These are phyloP conservation scores for Oenanthe oenanthe DNA, from an alignment of 2,113 vertebrate species.

Conservation along the genomic window DNA sequence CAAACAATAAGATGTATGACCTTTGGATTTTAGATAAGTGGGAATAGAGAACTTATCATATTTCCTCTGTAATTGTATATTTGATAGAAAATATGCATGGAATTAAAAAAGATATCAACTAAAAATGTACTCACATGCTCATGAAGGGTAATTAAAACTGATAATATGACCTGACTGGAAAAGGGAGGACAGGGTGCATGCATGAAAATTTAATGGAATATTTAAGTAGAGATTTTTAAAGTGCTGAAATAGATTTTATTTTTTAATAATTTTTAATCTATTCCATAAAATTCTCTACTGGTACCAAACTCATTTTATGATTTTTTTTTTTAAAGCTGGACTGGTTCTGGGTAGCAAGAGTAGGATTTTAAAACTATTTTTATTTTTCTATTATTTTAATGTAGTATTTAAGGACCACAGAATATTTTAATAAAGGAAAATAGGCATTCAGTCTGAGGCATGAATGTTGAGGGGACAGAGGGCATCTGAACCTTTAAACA, in stretches of 20 bases:
- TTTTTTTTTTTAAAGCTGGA: not conserved
- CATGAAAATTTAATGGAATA: slow-evolving; percentile 3
- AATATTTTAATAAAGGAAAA: not conserved
- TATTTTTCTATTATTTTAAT: not conserved
- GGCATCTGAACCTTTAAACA: not conserved
- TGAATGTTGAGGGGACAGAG: not conserved
- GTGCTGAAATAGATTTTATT: not conserved
- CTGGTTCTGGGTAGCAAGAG: not conserved
- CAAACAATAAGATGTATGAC: not conserved
- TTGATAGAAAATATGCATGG: not conserved
- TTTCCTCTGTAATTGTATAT: not conserved
- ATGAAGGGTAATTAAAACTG: slow-evolving; percentile 20
- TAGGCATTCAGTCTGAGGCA: not conserved
- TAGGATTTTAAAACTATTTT: not conserved
- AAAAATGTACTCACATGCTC: not conserved
- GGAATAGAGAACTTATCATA: not conserved
- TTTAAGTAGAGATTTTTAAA: not conserved
- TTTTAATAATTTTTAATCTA: not conserved
- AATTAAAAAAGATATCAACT: not conserved
- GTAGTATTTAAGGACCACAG: not conserved
- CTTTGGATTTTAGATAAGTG: not conserved
- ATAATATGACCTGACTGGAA: not conserved
- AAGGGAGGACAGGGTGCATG: not conserved
- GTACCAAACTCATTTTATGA: not conserved
- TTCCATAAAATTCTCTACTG: not conserved